These are phyloP conservation scores for Macroramphosus scolopax DNA, from an alignment of 2,797 vertebrate genomes.

Conservation along the genomic window DNA sequence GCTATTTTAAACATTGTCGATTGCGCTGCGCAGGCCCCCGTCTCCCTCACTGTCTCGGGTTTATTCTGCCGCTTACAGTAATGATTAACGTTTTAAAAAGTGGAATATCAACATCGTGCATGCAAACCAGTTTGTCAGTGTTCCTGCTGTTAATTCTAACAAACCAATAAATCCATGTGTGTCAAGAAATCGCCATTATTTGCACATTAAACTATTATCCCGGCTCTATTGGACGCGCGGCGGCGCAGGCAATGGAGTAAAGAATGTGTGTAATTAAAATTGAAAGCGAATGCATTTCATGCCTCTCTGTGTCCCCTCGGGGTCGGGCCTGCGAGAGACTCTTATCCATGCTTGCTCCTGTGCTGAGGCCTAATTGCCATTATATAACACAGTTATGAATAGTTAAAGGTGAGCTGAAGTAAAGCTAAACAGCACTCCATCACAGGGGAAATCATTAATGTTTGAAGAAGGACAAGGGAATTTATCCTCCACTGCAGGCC, in stretches of 20 bases:
- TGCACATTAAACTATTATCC: constrained; percentile 43
- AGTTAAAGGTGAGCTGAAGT: constrained; percentile 66
- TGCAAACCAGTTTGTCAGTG: too few relatives aligned
- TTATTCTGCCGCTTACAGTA: constrained; percentile 32
- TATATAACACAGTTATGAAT: constrained; percentile 67
- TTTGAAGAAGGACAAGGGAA: constrained; percentile 55
- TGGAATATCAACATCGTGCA: constrained; percentile 52
- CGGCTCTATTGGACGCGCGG: constrained; percentile 31
- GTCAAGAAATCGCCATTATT: constrained; percentile 15
- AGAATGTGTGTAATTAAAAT: constrained; percentile 57
- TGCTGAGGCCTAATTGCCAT: constrained; percentile 46
- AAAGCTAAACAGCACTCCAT: constrained; percentile 65
- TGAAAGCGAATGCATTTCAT: constrained; percentile 49
- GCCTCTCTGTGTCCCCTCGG: constrained; percentile 44
- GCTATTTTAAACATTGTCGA: constrained; percentile 47
- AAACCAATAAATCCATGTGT: too few relatives aligned
- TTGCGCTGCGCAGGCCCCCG: constrained; percentile 24
- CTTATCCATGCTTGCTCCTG: constrained; percentile 37
- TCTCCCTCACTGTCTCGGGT: constrained; percentile 7
- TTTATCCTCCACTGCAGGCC: constrained; percentile 44
- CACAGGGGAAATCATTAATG: constrained; percentile 63
- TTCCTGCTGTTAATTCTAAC: constrained; percentile 8
- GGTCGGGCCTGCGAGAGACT: constrained; percentile 25
- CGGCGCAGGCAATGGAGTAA: constrained; percentile 27
- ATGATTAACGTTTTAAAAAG: constrained; percentile 38